Conservation (phyloP, 1,140 invertebrate species). For the Solenopsis invicta region DNA sequence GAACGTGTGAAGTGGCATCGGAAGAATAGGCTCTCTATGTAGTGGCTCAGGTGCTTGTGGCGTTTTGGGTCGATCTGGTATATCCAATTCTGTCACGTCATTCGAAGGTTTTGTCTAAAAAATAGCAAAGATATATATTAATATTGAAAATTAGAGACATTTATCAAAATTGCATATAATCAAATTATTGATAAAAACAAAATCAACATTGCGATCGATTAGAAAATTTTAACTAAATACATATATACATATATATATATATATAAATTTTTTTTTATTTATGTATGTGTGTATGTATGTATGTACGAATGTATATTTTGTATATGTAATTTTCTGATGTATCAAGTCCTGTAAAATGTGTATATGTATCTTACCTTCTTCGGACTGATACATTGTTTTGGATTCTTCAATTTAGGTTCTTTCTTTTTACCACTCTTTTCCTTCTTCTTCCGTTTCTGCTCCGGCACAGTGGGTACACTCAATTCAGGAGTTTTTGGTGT, state of each 20-base stretch:
- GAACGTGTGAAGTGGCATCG: slow-evolving; percentile 86
- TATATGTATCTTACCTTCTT: slow-evolving; percentile 79
- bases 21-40: slow-evolving; percentile 87
- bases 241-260: too few relatives aligned
- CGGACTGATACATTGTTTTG: slow-evolving; percentile 77
- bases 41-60: slow-evolving; percentile 88
- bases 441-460: slow-evolving; percentile 88
- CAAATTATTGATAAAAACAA: neutral
- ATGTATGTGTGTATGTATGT: too few relatives aligned
- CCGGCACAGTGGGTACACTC: slow-evolving; percentile 77
- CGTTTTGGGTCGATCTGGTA: slow-evolving; percentile 89
- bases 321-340: neutral
- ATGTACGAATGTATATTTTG: neutral
- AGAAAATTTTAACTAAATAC: neutral
- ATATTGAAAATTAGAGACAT: slow-evolving; percentile 5
- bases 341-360: neutral
- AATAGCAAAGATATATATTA: slow-evolving; percentile 32
- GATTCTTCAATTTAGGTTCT: slow-evolving; percentile 87
- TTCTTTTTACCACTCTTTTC: slow-evolving; percentile 90
- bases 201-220: neutral
- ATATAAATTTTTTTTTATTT: too few relatives aligned
- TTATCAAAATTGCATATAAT: neutral
- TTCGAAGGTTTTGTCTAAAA: slow-evolving; percentile 80
- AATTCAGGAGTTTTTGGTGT: slow-evolving; percentile 89
- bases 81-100: slow-evolving; percentile 78